Evolutionary conservation across 2,113 vertebrate genomes (phyloP).

Genomic region (Sebastes schlegelii): DNA sequence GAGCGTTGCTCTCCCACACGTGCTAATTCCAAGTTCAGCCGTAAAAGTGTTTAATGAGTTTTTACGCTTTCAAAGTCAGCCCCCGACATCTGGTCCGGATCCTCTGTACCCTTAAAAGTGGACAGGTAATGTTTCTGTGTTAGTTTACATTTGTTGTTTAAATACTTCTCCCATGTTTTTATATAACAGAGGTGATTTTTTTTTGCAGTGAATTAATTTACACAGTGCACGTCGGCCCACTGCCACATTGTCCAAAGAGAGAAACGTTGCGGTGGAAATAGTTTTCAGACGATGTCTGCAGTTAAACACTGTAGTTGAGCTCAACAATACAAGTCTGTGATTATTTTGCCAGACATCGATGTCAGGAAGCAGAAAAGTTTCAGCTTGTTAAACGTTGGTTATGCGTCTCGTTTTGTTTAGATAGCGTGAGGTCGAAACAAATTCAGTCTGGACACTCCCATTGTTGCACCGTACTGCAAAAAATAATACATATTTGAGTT

Average conservation of each 20-base stretch:
- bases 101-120: conserved; percentile 19
- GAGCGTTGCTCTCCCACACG: conserved; percentile 49
- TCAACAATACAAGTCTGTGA: conserved; percentile 29
- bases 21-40: conserved; percentile 59
- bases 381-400: conserved; percentile 12
- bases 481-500: conserved; percentile 6
- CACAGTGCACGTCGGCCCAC: background rate
- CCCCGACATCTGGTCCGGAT: conserved; percentile 71
- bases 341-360: conserved; percentile 49
- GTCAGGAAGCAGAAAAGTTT: conserved; percentile 34
- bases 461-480: conserved; percentile 3
- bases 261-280: conserved; percentile 22
- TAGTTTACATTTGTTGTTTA: conserved; percentile 25
- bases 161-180: conserved; percentile 2
- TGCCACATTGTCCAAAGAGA: conserved; percentile 3
- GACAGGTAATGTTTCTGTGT: conserved; percentile 42
- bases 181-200: background rate
- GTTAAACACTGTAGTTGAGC: conserved; percentile 37
- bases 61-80: conserved; percentile 56
- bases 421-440: background rate
- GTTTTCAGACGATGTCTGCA: conserved; percentile 38
- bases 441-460: background rate
- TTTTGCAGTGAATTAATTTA: background rate
- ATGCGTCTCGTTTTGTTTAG: conserved; percentile 17
- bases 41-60: conserved; percentile 71